These are phyloP conservation scores for Ptychoptera albimana DNA, from an alignment of 2,888 invertebrate species.

Conservation along the genomic window DNA sequence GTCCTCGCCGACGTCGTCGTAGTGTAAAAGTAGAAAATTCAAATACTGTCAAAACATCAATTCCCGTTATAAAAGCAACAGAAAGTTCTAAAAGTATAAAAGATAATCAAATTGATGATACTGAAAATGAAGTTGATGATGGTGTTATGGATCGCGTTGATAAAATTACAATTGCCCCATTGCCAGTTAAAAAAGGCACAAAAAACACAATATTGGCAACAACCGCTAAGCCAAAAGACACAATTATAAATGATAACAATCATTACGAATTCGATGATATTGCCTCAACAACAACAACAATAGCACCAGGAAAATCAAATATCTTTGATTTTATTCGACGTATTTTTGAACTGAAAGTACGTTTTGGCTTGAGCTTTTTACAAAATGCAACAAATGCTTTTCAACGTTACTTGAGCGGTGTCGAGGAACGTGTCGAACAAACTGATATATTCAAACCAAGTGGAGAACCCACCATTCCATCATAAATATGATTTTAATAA, in stretches of 20 bases:
- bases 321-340: conserved; percentile 40
- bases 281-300: conserved; percentile 4
- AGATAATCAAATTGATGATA: conserved; percentile 31
- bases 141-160: conserved; percentile 13
- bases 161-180: background rate
- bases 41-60: conserved; percentile 12
- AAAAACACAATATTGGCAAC: conserved; percentile 7
- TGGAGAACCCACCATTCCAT: no score
- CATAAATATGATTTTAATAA: no score
- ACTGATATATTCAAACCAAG: conserved; percentile 6
- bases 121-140: conserved; percentile 36
- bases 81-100: conserved; percentile 20
- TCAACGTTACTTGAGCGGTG: conserved; percentile 43
- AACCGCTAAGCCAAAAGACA: conserved; percentile 9
- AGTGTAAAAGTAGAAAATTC: conserved; percentile 18
- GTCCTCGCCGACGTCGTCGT: conserved; percentile 36
- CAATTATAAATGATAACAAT: conserved; percentile 9
- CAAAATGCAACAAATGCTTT: conserved; percentile 51
- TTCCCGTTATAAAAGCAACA: no score
- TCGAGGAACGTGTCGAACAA: conserved; percentile 27
- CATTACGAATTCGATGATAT: conserved; percentile 10
- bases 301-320: conserved; percentile 3
- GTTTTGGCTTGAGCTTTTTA: conserved; percentile 47
- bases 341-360: conserved; percentile 49
- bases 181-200: background rate